Conservation (phyloP, 1,140 invertebrate genomes). For the Drosophila truncata region DNA sequence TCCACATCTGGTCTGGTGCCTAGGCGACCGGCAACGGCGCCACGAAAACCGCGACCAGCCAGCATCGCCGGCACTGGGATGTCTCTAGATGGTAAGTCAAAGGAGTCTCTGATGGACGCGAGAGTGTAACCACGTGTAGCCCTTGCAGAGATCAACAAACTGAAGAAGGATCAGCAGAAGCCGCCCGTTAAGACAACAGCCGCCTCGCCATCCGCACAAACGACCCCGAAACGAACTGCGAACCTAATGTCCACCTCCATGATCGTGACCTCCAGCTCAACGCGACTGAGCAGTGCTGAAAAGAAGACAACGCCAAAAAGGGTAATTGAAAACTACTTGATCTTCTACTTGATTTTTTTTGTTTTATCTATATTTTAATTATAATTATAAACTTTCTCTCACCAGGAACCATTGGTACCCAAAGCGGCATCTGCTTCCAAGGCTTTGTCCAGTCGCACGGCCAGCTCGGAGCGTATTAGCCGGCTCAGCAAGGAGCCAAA, state of each 20-base stretch:
- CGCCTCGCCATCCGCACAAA: conserved; percentile 79
- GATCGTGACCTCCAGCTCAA: conserved; percentile 80
- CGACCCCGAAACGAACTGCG: conserved; percentile 83
- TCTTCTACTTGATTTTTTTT: background rate
- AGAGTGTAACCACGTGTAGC: background rate
- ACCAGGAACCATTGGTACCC: conserved; percentile 67
- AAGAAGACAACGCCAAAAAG: conserved; percentile 87
- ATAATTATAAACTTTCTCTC: background rate
- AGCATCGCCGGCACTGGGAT: conserved; percentile 94
- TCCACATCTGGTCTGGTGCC: conserved; percentile 72
- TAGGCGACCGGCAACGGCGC: conserved; percentile 67
- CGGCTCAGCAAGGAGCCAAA: conserved; percentile 66
- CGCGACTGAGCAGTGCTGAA: conserved; percentile 85
- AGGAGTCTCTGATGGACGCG: no score
- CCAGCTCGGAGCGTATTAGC: conserved; percentile 79
- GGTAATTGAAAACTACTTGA: conserved; percentile 72
- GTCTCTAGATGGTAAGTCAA: conserved; percentile 86
- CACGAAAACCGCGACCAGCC: conserved; percentile 88
- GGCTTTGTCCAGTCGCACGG: conserved; percentile 72
- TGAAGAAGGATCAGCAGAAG: conserved; percentile 77
- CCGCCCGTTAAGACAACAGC: conserved; percentile 76
- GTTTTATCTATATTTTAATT: conserved; percentile 3
- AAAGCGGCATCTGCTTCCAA: conserved; percentile 78
- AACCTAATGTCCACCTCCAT: conserved; percentile 84
- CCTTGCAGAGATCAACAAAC: conserved; percentile 77